Conservation (phyloP, 2,888 invertebrate genomes). For the Synanthedon myopaeformis region DNA sequence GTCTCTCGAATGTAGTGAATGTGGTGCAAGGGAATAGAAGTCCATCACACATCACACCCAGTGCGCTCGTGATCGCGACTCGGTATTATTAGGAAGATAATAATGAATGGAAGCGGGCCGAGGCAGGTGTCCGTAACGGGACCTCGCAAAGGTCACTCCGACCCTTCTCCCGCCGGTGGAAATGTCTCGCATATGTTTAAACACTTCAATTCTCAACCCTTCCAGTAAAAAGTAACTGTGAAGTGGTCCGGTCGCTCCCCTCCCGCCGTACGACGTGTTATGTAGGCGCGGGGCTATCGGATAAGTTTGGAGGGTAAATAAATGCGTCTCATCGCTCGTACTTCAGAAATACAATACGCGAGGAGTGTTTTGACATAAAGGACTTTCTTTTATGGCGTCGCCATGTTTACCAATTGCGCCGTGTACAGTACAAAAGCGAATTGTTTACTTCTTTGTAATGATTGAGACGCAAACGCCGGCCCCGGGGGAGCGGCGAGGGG, state of each 20-base stretch:
- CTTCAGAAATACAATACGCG: too few species aligned
- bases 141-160: slow-evolving; percentile 46
- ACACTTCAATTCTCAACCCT: slow-evolving; percentile 1
- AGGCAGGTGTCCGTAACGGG: slow-evolving; percentile 45
- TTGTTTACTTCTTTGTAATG: too few species aligned
- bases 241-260: slow-evolving; percentile 2
- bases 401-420: too few species aligned
- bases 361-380: slow-evolving; percentile 2
- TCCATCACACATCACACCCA: too few species aligned
- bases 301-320: slow-evolving; percentile 1
- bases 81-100: too few species aligned
- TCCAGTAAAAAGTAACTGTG: background rate
- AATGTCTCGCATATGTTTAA: slow-evolving; percentile 7
- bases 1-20: too few species aligned
- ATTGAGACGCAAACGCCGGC: background rate
- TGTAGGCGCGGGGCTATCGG: slow-evolving; percentile 5
- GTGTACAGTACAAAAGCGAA: too few species aligned
- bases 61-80: too few species aligned
- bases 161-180: slow-evolving; percentile 5
- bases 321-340: background rate
- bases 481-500: slow-evolving; percentile 3
- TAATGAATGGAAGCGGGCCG: background rate
- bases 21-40: too few species aligned
- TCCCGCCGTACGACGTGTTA: slow-evolving; percentile 1
- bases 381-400: slow-evolving; percentile 6